Conservation (phyloP, 2,888 invertebrate species). For the Campoplex capitator region DNA sequence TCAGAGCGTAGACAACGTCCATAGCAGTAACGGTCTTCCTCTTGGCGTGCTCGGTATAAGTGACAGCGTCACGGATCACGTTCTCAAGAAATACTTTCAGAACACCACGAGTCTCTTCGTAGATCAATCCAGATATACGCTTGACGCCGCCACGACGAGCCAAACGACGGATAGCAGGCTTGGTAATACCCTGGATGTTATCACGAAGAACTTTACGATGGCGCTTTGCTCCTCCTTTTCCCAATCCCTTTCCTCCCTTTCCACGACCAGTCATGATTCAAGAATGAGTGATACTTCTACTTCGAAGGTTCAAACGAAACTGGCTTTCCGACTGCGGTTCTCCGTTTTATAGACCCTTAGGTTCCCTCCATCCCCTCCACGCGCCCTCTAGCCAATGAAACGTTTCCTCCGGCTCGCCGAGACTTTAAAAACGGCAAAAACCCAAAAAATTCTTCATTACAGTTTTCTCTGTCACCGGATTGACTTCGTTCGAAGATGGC, state of each 20-base stretch:
- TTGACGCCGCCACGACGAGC: constrained; percentile 85
- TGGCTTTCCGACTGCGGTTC: too few species aligned
- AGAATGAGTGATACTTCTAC: too few species aligned
- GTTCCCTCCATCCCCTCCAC: too few species aligned
- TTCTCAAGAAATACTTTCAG: constrained; percentile 27
- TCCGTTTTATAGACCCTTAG: too few species aligned
- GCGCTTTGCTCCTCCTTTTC: constrained; percentile 93
- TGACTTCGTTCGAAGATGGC: too few species aligned
- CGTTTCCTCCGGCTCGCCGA: too few species aligned
- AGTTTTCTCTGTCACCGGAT: too few species aligned
- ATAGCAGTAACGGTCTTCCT: constrained; percentile 86
- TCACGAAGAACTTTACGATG: constrained; percentile 92
- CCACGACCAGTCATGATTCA: constrained; percentile 90
- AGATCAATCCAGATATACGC: constrained; percentile 23
- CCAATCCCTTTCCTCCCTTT: constrained; percentile 91
- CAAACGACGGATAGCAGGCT: constrained; percentile 87
- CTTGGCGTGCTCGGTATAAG: neutral
- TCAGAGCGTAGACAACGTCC: constrained; percentile 87
- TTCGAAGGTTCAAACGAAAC: too few species aligned
- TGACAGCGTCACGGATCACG: constrained; percentile 24
- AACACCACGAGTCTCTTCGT: constrained; percentile 30
- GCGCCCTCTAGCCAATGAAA: too few species aligned
- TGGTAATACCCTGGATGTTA: constrained; percentile 92
- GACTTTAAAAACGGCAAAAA: too few species aligned
- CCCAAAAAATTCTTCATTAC: too few species aligned